phyloP scores from a whole-genome alignment of 2,113 vertebrate species.

The Vicugna pacos region DNA sequence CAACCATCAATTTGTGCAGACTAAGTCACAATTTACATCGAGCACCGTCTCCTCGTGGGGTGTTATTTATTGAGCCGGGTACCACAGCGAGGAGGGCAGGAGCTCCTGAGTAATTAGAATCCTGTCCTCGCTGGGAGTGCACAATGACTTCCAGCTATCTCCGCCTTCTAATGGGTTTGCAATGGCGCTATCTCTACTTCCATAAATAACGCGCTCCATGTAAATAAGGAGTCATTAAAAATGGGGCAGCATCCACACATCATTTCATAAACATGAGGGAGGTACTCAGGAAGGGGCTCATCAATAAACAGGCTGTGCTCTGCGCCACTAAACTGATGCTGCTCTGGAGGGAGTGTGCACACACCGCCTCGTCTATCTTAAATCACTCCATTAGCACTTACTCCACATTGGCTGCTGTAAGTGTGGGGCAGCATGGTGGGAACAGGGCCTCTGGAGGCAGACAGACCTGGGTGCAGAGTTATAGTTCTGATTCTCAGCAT shows the following conservation, averaged over 20 bases:
- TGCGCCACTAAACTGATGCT: neutral
- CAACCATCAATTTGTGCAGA: slow-evolving; percentile 74
- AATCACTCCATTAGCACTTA: accelerated
- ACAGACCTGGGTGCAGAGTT: neutral
- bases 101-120: slow-evolving; percentile 56
- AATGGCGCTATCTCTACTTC: neutral
- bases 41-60: slow-evolving; percentile 56
- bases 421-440: accelerated
- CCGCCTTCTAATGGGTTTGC: slow-evolving; percentile 49
- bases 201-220: slow-evolving; percentile 61
- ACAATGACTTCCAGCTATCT: slow-evolving; percentile 23
- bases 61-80: slow-evolving; percentile 55
- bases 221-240: slow-evolving; percentile 61
- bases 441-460: neutral
- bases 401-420: accelerated
- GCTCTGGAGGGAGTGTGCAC: accelerated
- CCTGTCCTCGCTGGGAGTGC: neutral
- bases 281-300: neutral
- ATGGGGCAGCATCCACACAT: neutral
- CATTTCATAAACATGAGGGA: slow-evolving; percentile 59
- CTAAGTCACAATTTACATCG: slow-evolving; percentile 68
- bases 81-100: neutral
- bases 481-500: neutral
- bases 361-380: accelerated
- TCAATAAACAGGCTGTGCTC: neutral